Base-by-base conservation (phyloP, 1,140 invertebrate genomes). In the Temnothorax nylanderi region DNA sequence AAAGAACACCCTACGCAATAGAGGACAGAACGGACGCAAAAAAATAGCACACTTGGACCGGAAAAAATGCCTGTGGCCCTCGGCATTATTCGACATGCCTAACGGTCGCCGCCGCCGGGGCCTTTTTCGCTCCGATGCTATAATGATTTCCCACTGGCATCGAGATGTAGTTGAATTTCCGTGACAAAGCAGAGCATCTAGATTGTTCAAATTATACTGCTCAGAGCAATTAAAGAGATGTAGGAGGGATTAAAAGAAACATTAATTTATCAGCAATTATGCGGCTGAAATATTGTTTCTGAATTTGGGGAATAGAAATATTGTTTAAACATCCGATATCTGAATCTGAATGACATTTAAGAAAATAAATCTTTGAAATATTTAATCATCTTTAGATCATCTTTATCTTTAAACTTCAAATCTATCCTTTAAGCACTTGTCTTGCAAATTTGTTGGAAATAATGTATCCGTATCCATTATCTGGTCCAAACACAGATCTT, bases 1-100 rank as follows among this genome's bases (percentile, higher is more conserved):
- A 60, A 84, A 60, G 80, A 75, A 84, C 80, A 74, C 69, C 74
- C 65, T n/a, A 37, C 44, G 47, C 54, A 82, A 87, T 76, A 44
- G 74, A 37, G 54, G 54, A 69, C 37, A 32, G 26, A 34, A 37
- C 34, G 54, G 26, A 54, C 13, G 26, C 18, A 8, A 49, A 78
- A 58, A 74, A 67, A 88, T 67, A 11, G 16, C 58, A 54, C 76
- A 76, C 69, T 85, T 85, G 82, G 82, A 54, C 82, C 32, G 34
- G 74, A 65, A 85, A 85, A 85, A 85, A 85, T 78, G 47, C 44
- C 44, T n/a, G 74, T 26, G 26, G 26, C 60, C 47, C 54, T 26
- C n/a, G 69, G 54, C 32, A 60, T 75, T 56, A 75, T 74, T 84
- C 80, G 56, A 84, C 64, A 49, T 56, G 49, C 34, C 64, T 81